Conservation (phyloP, 2,888 invertebrate genomes). For the Dastarcus helophoroides region DNA sequence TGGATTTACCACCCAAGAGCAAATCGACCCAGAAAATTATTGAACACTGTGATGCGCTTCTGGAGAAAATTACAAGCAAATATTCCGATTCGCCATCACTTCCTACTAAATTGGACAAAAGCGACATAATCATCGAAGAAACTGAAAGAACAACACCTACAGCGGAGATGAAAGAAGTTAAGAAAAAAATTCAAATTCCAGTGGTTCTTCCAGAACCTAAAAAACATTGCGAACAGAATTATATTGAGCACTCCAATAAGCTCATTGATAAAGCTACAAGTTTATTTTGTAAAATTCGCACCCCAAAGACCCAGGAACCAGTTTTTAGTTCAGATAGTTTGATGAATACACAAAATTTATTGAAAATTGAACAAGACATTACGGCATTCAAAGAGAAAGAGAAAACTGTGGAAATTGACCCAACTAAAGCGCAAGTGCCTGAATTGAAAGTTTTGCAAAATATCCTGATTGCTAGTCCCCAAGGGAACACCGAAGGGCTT, state of each 20-base stretch:
- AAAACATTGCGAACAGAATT: slow-evolving; percentile 11
- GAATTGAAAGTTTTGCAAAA: slow-evolving; percentile 11
- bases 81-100: too few species aligned
- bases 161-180: neutral
- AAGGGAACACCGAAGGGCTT: slow-evolving; percentile 11
- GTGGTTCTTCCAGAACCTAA: slow-evolving; percentile 8
- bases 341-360: slow-evolving; percentile 10
- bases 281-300: too few species aligned
- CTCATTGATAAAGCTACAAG: slow-evolving; percentile 12
- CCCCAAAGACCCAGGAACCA: neutral
- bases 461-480: slow-evolving; percentile 4
- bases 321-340: slow-evolving; percentile 7
- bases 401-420: neutral
- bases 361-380: slow-evolving; percentile 10
- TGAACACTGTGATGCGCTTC: slow-evolving; percentile 5
- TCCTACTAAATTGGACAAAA: too few species aligned
- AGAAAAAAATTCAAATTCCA: slow-evolving; percentile 3
- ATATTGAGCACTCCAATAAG: slow-evolving; percentile 13
- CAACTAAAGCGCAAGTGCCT: neutral
- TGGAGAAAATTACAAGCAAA: slow-evolving; percentile 5
- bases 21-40: slow-evolving; percentile 4
- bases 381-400: neutral
- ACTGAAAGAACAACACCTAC: slow-evolving; percentile 5
- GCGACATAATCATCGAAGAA: too few species aligned
- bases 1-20: too few species aligned